Evolutionary conservation across 64 coral and sea anemone genomes (phyloP), one percentile per base, ranked within the genome.

Genomic region (Orbicella faveolata): DNA sequence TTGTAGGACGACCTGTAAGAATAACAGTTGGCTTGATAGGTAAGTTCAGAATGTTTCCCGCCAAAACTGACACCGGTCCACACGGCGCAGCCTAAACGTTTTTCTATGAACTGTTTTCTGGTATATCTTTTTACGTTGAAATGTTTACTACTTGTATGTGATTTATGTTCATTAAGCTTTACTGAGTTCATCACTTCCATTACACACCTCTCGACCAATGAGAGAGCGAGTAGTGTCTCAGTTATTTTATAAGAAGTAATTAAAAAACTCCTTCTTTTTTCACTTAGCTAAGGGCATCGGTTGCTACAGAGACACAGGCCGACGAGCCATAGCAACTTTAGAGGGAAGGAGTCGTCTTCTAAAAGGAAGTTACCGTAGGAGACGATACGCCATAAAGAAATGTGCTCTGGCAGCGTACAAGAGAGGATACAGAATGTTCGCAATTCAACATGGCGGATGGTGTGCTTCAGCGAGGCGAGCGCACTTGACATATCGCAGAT

Each of bases 381-480:
- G 82, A 72, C 61, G 39, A 44, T 85, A 85, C 65, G 63, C 82
- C 52, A 68, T 85, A 52, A 66, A 73, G 20, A 85, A 85, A 54
- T 85, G 82, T 65, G 82, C 82, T 41, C 26, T 21, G 9, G 87
- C 87, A 0, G 87, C 87, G 2, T 15, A 75, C 21, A 77, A 59
- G 39, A 70, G 53, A 62, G 87, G 87, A 19, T 34, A 36, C 23
- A 88, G 75, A 26, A 26, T 88, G 53, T 88, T 88, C 61, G 87
- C 87, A 16, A 14, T 88, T 16, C 87, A 88, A 77, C 73, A 75
- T 66, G 87, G 87, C 14, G 75, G 75, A 62, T 76, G 73, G 87
- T 88, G 87, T 75, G 73, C 73, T 20, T 88, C 87, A 2, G 51
- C 53, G 33, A 61, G 72, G 33, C 55, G 75, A 61, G 87, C 87